Conservation (phyloP, 2,888 invertebrate genomes). For the Erebia ligea region DNA sequence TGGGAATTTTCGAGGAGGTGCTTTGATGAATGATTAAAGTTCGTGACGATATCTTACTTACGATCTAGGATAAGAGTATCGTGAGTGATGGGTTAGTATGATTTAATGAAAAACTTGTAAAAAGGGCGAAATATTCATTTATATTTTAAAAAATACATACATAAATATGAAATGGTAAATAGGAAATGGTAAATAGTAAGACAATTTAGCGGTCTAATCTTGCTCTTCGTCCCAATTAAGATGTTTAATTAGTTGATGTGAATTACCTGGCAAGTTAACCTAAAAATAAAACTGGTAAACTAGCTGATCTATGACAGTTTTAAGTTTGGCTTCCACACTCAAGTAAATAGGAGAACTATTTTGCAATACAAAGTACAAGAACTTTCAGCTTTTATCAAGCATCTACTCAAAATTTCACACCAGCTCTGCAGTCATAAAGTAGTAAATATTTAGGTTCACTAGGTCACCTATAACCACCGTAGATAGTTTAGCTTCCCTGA, state of each 20-base stretch:
- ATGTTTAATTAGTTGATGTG: too few relatives aligned
- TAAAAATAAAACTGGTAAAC: neutral
- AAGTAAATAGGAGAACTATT: neutral
- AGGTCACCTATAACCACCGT: conserved; percentile 29
- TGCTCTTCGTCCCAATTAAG: too few relatives aligned
- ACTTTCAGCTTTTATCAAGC: neutral
- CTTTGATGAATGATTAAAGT: neutral
- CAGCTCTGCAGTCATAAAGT: conserved; percentile 1
- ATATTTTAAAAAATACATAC: too few relatives aligned
- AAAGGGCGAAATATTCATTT: too few relatives aligned
- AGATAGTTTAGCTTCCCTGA: conserved; percentile 28
- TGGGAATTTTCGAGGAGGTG: neutral
- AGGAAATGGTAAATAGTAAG: too few relatives aligned
- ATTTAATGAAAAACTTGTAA: too few relatives aligned
- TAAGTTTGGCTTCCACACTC: neutral
- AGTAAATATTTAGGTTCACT: conserved; percentile 29
- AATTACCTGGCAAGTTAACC: neutral
- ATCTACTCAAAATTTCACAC: neutral
- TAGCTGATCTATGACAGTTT: neutral
- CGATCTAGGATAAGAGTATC: too few relatives aligned
- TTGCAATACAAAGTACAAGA: neutral
- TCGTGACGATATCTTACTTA: neutral
- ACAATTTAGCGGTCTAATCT: too few relatives aligned
- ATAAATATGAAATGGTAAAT: too few relatives aligned
- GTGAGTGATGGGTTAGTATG: too few relatives aligned